phyloP scores from a whole-genome alignment of 2,797 vertebrate genomes.

The Halcyon chelicuti region DNA sequence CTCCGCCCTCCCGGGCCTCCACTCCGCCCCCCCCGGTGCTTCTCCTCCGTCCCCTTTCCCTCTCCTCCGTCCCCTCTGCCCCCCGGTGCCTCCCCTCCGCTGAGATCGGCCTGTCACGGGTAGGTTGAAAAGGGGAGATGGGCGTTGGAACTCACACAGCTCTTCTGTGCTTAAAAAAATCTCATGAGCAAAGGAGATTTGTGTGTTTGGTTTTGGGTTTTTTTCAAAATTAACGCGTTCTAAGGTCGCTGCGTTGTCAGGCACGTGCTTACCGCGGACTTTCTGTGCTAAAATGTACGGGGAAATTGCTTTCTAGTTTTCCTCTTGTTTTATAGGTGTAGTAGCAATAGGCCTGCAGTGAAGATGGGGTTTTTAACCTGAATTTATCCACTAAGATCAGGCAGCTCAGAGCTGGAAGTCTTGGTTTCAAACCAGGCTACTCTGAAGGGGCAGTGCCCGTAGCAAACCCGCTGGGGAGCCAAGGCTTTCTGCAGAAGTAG shows the following conservation, averaged over 20 bases:
- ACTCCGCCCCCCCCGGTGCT: too few species aligned
- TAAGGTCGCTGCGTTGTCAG: neutral
- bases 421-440: neutral
- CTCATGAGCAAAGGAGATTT: too few species aligned
- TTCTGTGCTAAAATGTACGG: neutral
- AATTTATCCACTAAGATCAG: accelerated
- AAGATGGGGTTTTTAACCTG: accelerated
- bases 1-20: too few species aligned
- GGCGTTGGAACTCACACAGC: too few species aligned
- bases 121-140: too few species aligned
- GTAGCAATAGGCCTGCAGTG: accelerated
- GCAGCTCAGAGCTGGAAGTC: neutral
- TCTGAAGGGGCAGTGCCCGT: accelerated
- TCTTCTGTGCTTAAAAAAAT: too few species aligned
- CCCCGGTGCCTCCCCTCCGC: too few species aligned
- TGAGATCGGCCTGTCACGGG: too few species aligned
- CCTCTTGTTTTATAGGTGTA: accelerated
- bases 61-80: neutral
- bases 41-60: too few species aligned
- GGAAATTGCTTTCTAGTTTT: neutral
- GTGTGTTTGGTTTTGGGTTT: too few species aligned
- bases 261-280: neutral
- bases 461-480: neutral
- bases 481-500: neutral
- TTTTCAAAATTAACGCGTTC: too few species aligned